Conservation (phyloP, 2,888 invertebrate species). For the Biston betularia region DNA sequence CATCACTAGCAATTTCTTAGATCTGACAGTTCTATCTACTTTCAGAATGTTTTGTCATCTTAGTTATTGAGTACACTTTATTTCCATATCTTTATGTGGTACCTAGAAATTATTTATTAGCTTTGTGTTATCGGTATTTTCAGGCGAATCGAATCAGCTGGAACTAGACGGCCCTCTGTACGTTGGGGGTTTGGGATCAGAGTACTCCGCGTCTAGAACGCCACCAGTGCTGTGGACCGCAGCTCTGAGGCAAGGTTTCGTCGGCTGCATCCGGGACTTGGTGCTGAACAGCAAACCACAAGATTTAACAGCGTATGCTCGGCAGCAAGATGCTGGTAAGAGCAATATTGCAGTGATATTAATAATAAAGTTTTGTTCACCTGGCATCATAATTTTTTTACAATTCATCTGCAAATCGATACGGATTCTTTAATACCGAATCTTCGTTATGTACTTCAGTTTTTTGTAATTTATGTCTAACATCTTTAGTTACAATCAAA, state of each 20-base stretch:
- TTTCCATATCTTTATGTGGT: not conserved
- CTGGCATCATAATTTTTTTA: no score
- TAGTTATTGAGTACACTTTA: no score
- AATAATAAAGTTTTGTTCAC: no score
- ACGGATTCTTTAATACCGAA: no score
- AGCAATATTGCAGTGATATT: not conserved
- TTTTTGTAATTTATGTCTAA: no score
- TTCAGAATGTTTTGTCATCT: no score
- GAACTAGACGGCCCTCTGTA: conserved; percentile 95
- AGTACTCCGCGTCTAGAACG: conserved; percentile 91
- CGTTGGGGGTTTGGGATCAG: conserved; percentile 94
- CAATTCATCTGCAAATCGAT: no score
- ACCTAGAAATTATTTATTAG: not conserved
- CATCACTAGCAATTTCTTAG: no score
- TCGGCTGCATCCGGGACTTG: conserved; percentile 96
- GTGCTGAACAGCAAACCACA: conserved; percentile 95
- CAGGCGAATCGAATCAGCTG: conserved; percentile 94
- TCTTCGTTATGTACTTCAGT: no score
- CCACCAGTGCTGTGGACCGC: conserved; percentile 97
- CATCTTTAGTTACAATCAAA: no score
- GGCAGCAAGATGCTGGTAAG: conserved; percentile 95
- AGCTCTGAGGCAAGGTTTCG: conserved; percentile 95
- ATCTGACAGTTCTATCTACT: no score
- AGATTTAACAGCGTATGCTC: conserved; percentile 95
- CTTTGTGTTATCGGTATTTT: conserved; percentile 36